Evolutionary conservation across 53 echinoderm and acorn worm genomes (phyloP).

Genomic region (Zoroaster sp.): DNA sequence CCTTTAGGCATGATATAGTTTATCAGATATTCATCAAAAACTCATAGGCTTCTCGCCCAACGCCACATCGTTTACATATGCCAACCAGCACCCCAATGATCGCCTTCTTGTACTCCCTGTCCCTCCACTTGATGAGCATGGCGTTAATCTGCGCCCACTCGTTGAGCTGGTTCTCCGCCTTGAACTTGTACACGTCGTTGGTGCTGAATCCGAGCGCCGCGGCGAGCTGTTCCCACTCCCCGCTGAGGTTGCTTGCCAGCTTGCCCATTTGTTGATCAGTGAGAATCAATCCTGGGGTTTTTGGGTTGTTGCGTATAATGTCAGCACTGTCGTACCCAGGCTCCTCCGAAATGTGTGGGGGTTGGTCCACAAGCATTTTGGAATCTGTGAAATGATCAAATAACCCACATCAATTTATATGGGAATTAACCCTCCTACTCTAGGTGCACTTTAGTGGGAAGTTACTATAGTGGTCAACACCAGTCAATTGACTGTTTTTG

Average conservation of each 20-base stretch:
- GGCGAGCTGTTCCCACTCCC: conserved; percentile 3
- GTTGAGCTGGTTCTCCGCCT: conserved; percentile 27
- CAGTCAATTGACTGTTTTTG: too few species aligned
- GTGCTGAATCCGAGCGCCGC: not conserved
- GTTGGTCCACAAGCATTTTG: too few species aligned
- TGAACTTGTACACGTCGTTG: not conserved
- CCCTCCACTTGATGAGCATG: conserved; percentile 9
- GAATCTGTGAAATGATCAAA: not conserved
- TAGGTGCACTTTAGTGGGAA: too few species aligned
- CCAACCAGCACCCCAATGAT: not conserved
- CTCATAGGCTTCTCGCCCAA: not conserved
- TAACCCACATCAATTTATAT: too few species aligned
- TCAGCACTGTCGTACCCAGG: not conserved
- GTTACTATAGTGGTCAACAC: too few species aligned
- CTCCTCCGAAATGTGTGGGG: too few species aligned
- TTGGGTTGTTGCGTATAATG: not conserved
- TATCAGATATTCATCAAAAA: conserved; percentile 9
- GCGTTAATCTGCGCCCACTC: conserved; percentile 6
- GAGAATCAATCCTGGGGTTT: not conserved
- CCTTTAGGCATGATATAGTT: too few species aligned
- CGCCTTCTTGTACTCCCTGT: not conserved
- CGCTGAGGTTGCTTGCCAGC: not conserved
- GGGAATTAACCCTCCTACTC: too few species aligned
- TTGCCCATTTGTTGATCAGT: not conserved
- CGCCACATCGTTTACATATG: not conserved